A percentile compares a stretch with the other conserved stretches of the same genome.
These are phyloP conservation scores for Champsocephalus esox DNA, from an alignment of 2,797 vertebrate genomes.

Conservation along the genomic window DNA sequence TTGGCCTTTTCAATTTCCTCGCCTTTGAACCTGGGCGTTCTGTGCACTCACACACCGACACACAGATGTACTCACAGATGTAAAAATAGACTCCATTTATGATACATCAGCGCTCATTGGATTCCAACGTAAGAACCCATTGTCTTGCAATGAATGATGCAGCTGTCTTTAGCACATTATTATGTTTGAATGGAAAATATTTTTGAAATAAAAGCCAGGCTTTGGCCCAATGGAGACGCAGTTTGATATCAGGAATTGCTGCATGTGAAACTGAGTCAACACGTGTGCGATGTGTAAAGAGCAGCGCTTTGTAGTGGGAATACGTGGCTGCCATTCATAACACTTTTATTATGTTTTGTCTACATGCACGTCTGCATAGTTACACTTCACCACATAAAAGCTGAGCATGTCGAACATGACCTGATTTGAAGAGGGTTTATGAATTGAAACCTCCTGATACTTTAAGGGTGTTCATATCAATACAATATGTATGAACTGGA, in stretches of 20 bases:
- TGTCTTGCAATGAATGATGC: conserved; percentile 12
- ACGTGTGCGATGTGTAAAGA: conserved; percentile 40
- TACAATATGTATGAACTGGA: not conserved
- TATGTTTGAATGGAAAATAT: not conserved
- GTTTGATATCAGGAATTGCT: conserved; percentile 34
- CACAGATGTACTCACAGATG: conserved; percentile 48
- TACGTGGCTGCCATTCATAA: conserved; percentile 35
- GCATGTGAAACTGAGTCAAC: conserved; percentile 15
- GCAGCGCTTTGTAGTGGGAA: conserved; percentile 22
- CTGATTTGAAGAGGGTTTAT: conserved; percentile 37
- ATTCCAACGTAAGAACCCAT: conserved; percentile 33
- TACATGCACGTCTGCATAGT: conserved; percentile 31
- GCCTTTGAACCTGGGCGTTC: conserved; percentile 83
- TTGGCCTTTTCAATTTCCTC: conserved; percentile 81
- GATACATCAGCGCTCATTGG: conserved; percentile 54
- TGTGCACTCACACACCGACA: conserved; percentile 53
- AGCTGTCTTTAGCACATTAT: conserved; percentile 10
- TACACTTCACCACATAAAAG: conserved; percentile 43
- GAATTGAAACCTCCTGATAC: conserved; percentile 42
- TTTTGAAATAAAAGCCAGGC: not conserved
- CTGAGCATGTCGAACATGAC: conserved; percentile 18
- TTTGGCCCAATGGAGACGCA: not conserved
- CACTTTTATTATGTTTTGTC: conserved; percentile 46
- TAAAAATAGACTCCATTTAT: conserved; percentile 56
- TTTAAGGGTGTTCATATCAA: not conserved